A percentile compares a stretch with the other conserved stretches of the same genome.
These are phyloP conservation scores for Neofelis nebulosa DNA, from an alignment of 2,113 vertebrate species.

Conservation along the genomic window DNA sequence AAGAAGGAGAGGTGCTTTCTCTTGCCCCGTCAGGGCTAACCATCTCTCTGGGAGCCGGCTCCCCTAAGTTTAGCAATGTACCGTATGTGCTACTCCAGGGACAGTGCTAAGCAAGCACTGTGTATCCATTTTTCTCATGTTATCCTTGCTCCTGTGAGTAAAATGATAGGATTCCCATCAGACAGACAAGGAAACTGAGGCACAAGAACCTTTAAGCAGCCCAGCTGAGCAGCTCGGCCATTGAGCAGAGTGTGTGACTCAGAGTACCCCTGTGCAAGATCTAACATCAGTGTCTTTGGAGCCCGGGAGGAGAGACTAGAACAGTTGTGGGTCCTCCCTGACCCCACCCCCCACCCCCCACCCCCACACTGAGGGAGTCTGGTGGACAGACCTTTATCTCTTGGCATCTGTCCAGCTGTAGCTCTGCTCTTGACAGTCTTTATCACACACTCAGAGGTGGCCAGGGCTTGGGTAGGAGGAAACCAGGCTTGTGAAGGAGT, in stretches of 20 bases:
- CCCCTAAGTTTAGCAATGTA: neutral
- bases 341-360: neutral
- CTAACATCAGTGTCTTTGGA: neutral
- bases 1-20: slow-evolving; percentile 8
- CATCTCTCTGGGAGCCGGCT: neutral
- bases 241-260: neutral
- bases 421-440: neutral
- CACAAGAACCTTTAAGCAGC: neutral
- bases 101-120: neutral
- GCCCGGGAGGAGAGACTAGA: neutral
- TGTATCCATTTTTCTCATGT: neutral
- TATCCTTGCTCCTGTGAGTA: neutral
- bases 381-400: slow-evolving; percentile 12
- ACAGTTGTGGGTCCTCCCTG: neutral
- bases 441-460: neutral
- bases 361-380: neutral
- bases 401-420: neutral
- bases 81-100: neutral
- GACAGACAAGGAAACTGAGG: neutral
- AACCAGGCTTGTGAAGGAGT: neutral
- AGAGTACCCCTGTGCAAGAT: neutral
- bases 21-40: neutral
- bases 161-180: neutral
- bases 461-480: neutral
- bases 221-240: neutral